Conservation (phyloP, 2,113 vertebrate species). For the Benitochromis conjunctus region DNA sequence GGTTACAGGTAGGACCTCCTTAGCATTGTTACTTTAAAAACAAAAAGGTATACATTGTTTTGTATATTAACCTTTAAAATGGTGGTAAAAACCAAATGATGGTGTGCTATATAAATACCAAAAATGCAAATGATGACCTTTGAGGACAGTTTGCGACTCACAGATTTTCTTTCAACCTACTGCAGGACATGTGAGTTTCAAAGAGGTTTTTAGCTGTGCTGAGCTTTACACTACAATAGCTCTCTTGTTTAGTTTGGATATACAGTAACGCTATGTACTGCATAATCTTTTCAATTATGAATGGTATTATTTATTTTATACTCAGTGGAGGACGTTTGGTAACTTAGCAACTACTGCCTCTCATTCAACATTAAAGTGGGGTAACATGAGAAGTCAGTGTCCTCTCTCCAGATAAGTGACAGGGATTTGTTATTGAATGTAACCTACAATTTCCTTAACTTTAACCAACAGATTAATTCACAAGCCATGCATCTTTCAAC, state of each 20-base stretch:
- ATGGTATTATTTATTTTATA: slow-evolving; percentile 54
- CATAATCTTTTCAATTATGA: slow-evolving; percentile 58
- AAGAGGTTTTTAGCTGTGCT: not conserved
- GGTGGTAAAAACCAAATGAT: not conserved
- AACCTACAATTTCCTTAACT: not conserved
- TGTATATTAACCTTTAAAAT: not conserved
- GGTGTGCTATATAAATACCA: not conserved
- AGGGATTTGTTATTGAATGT: slow-evolving; percentile 54
- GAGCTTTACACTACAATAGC: not conserved
- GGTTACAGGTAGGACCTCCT: slow-evolving; percentile 44
- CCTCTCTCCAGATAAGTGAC: slow-evolving; percentile 28
- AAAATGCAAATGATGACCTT: not conserved
- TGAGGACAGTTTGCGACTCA: not conserved
- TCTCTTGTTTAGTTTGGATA: slow-evolving; percentile 3
- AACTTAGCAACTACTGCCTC: slow-evolving; percentile 61
- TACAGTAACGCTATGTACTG: slow-evolving; percentile 38
- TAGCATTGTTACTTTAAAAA: not conserved
- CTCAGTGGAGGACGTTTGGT: slow-evolving; percentile 23
- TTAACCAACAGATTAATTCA: not conserved
- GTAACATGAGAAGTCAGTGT: slow-evolving; percentile 60
- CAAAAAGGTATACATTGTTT: not conserved
- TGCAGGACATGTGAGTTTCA: not conserved
- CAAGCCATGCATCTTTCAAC: not conserved
- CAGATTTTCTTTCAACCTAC: not conserved
- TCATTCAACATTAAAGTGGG: slow-evolving; percentile 71